Evolutionary conservation across 2,113 vertebrate genomes (phyloP).

Genomic region (Alosa alosa): DNA sequence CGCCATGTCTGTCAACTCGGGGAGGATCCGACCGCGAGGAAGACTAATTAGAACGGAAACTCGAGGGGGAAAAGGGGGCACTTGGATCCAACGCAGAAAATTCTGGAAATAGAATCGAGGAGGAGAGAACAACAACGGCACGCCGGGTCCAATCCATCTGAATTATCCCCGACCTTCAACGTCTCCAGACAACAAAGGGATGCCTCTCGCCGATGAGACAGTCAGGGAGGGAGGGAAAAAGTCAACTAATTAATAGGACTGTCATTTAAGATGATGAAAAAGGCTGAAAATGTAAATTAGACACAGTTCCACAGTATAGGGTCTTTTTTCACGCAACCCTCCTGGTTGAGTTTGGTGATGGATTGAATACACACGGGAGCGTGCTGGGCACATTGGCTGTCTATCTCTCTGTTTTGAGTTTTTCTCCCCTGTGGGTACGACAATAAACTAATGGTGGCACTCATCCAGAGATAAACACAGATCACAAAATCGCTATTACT

Average conservation of each 20-base stretch:
- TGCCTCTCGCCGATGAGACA: conserved; percentile 20
- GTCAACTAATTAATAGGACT: conserved; percentile 31
- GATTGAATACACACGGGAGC: background rate
- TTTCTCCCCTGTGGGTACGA: background rate
- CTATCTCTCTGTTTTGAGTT: background rate
- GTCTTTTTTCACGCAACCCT: background rate
- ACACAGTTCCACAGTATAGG: background rate
- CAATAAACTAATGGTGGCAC: background rate
- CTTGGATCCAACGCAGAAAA: background rate
- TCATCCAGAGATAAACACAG: background rate
- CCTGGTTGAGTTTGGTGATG: background rate
- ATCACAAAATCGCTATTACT: background rate
- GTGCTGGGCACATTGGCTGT: background rate
- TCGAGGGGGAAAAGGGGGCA: background rate
- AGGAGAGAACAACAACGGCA: conserved; percentile 25
- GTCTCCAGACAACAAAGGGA: conserved; percentile 36
- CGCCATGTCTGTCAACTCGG: background rate
- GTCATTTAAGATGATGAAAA: conserved; percentile 34
- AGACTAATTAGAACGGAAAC: conserved; percentile 26
- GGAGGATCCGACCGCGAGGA: background rate
- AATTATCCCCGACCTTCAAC: conserved; percentile 24
- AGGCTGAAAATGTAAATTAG: conserved; percentile 24
- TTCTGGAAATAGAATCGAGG: conserved; percentile 18
- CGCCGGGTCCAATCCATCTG: conserved; percentile 31
- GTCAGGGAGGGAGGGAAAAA: conserved; percentile 23